Percentiles rank a stretch among this genome's conserved stretches.
These are phyloP conservation scores for Drosophila sordidapex DNA, from an alignment of 2,888 invertebrate genomes.

Conservation along the genomic window DNA sequence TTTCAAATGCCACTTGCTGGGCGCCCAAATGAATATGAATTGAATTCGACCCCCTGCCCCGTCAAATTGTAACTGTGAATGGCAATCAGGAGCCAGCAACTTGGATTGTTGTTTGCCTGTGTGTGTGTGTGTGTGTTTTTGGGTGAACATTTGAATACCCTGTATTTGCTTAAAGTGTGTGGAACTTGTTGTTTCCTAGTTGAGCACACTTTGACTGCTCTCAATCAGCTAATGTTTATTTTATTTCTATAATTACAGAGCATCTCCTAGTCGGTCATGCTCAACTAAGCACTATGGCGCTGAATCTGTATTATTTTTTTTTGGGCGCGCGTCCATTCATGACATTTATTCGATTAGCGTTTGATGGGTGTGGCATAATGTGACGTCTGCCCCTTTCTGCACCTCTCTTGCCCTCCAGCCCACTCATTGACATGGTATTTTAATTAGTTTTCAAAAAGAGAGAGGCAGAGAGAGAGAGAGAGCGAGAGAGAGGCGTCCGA, in stretches of 20 bases:
- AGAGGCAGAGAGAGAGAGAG: not conserved
- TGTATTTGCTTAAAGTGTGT: not conserved
- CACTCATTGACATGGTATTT: constrained; percentile 66
- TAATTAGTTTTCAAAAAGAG: constrained; percentile 71
- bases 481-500: constrained; percentile 5
- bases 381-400: not conserved
- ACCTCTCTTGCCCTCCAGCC: not conserved
- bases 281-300: not conserved
- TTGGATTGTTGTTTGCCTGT: not conserved
- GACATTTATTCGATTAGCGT: constrained; percentile 77
- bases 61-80: not conserved
- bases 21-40: constrained; percentile 76
- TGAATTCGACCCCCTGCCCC: constrained; percentile 35
- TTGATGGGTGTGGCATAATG: constrained; percentile 17
- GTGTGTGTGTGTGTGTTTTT: not conserved
- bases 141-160: not conserved
- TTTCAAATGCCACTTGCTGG: constrained; percentile 56
- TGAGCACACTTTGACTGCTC: not conserved
- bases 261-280: not conserved
- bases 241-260: not conserved
- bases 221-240: not conserved
- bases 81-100: constrained; percentile 5
- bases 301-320: constrained; percentile 19
- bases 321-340: constrained; percentile 49
- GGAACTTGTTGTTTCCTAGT: not conserved